A percentile compares a stretch with the other conserved stretches of the same genome.
These are phyloP conservation scores for Papilio xuthus DNA, from an alignment of 1,140 invertebrate species.

Conservation along the genomic window DNA sequence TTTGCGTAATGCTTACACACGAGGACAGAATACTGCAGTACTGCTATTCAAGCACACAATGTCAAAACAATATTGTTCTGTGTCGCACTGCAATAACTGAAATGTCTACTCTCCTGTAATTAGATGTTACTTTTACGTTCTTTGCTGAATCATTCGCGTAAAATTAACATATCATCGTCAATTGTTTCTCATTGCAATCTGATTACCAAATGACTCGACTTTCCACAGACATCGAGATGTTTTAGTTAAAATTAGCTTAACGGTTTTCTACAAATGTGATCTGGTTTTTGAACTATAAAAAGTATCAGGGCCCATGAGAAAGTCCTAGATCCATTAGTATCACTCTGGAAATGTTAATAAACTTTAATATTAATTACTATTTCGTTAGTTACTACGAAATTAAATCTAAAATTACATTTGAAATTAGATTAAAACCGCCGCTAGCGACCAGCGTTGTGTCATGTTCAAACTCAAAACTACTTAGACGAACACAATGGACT, in stretches of 20 bases:
- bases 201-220: background rate
- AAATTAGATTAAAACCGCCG: background rate
- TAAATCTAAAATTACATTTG: background rate
- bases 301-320: too few species aligned
- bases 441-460: background rate
- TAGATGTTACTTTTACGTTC: constrained; percentile 38
- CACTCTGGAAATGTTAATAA: too few species aligned
- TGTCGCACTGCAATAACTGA: too few species aligned
- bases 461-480: background rate
- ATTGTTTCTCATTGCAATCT: background rate
- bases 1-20: constrained; percentile 48
- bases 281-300: too few species aligned
- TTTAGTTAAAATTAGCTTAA: too few species aligned
- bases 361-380: too few species aligned
- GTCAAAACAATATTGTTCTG: background rate
- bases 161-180: constrained; percentile 16
- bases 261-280: too few species aligned
- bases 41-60: background rate
- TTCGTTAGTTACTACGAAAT: too few species aligned
- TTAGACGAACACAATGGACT: constrained; percentile 27
- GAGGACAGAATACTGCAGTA: background rate
- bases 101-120: background rate
- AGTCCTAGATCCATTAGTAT: too few species aligned
- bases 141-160: constrained; percentile 46
- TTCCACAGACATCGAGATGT: background rate